Base-by-base conservation (phyloP, 2,113 vertebrate species). In the Beaufortia kweichowensis region DNA sequence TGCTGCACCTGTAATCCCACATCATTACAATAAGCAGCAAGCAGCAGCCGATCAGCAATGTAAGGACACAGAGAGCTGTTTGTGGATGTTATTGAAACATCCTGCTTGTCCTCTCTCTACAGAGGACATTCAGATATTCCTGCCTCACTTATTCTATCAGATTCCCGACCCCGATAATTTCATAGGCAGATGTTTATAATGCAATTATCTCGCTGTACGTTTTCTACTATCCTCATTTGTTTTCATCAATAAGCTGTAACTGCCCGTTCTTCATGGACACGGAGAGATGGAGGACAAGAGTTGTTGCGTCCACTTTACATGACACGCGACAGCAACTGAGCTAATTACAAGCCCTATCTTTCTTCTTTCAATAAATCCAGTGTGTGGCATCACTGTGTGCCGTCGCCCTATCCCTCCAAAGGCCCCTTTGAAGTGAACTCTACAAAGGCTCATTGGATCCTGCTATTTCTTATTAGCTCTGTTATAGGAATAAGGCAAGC, bases 361-460 rank as follows among this genome's bases (percentile, higher is more conserved):
- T 31, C 9, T 26, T 43, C 73, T 60, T 46, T 53, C 72, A 66
- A 48, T 76, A 63, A 73, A 76, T 56, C 35, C 24, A 68, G 28
- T 24, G 53, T 11, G 43, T 14, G 35, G 35, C 41, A 15, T 43
- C 15, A n/a, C 39, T 21, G n/a, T 41, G 23, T 23, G 53, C 59
- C 10, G 1, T 60, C 23, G 10, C 29, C 23, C 57, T 48, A 33
- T 57, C 63, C 69, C 35, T 65, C 62, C 33, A 62, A 83, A 79
- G 77, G 39, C 71, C 29, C 48, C 59, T 79, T 79, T 83, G 76
- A 81, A 77, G 76, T 82, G 61, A 76, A 74, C 70, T 23, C 33
- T 67, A 76, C 60, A 81, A 75, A 75, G 79, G 60, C 75, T 77
- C 79, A 79, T 29, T 74, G 26, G 64, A 79, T 77, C 26, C 60